These are phyloP conservation scores for Metridium senile DNA, from an alignment of 92 coral and sea anemone genomes.

Conservation along the genomic window DNA sequence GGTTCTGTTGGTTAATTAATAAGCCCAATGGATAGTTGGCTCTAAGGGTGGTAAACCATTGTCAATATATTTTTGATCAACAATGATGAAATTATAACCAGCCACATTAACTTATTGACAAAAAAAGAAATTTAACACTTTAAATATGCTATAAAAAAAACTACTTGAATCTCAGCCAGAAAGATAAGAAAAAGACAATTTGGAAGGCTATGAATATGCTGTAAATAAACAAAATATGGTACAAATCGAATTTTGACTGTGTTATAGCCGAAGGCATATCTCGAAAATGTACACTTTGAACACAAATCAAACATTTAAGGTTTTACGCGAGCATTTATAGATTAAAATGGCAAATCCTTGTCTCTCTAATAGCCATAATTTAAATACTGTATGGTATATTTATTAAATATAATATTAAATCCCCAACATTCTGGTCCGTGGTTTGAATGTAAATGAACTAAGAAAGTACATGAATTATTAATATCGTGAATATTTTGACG, in stretches of 20 bases:
- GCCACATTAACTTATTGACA: conserved; percentile 12
- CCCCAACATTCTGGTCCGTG: neutral
- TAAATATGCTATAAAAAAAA: neutral
- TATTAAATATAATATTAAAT: no score
- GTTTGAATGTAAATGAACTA: conserved; percentile 11
- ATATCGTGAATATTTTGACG: neutral
- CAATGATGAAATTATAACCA: conserved; percentile 5
- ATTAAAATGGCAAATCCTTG: no score
- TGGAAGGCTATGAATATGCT: no score
- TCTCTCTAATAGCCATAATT: no score
- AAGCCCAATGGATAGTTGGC: conserved; percentile 13
- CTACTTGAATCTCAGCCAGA: neutral
- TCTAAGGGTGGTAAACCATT: conserved; percentile 22
- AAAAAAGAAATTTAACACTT: neutral
- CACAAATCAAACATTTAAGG: no score
- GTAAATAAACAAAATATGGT: neutral
- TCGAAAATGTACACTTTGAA: no score
- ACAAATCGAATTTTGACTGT: no score
- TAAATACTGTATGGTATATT: no score
- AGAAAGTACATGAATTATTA: neutral
- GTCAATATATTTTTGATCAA: conserved; percentile 21
- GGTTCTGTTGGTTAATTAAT: conserved; percentile 11
- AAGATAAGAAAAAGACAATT: no score
- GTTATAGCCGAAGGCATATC: no score
- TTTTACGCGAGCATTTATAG: no score